phyloP scores from a whole-genome alignment of 2,797 vertebrate species.

The Falco rusticolus region DNA sequence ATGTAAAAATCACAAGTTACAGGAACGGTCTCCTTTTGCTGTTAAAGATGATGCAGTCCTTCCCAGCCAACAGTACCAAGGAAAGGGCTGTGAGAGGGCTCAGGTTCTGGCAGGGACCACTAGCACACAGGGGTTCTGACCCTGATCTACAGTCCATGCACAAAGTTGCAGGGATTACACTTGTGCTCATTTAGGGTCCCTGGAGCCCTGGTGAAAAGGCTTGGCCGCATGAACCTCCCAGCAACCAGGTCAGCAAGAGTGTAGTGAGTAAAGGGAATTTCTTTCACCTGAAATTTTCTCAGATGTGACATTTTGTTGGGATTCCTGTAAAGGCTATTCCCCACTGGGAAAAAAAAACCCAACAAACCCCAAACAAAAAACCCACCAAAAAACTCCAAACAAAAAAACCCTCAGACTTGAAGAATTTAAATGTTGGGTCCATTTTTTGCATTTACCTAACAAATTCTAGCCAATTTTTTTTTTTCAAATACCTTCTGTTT shows the following conservation, averaged over 20 bases:
- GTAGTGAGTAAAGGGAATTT: background rate
- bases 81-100: background rate
- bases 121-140: background rate
- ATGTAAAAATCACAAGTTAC: background rate
- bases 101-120: background rate
- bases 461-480: background rate
- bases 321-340: background rate
- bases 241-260: background rate
- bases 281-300: background rate
- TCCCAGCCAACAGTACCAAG: background rate
- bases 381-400: background rate
- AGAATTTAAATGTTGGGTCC: background rate
- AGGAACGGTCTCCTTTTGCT: background rate
- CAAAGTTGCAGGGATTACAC: rapidly evolving
- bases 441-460: background rate
- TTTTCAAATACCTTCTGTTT: background rate
- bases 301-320: background rate
- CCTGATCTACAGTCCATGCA: background rate
- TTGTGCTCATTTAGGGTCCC: background rate
- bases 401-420: background rate
- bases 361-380: background rate
- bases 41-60: background rate
- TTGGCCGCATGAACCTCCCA: background rate
- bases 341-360: background rate
- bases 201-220: background rate